Percentiles rank a stretch among this genome's conserved stretches.
Conservation (phyloP, 2,113 vertebrate genomes). For the Ceuthmochares aereus region DNA sequence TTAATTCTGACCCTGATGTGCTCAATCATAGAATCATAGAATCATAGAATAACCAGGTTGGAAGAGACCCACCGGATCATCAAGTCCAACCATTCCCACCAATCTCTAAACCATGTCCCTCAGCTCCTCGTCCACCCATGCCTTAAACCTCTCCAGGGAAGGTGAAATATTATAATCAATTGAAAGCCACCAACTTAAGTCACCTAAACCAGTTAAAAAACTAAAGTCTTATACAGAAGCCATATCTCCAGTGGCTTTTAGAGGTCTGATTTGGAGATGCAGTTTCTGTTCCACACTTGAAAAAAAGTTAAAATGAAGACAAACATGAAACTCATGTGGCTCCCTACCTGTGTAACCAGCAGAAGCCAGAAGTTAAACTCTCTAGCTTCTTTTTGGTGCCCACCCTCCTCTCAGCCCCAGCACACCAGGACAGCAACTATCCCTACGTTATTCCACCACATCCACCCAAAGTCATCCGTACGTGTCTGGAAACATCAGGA, state of each 20-base stretch:
- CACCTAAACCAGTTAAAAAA: neutral
- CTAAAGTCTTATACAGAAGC: neutral
- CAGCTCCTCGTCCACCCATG: no score
- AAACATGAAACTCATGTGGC: neutral
- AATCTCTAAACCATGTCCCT: no score
- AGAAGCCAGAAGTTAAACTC: neutral
- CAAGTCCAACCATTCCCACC: no score
- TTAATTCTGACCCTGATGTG: neutral
- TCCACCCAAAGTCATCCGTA: neutral
- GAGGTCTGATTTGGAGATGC: neutral
- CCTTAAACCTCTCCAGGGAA: no score
- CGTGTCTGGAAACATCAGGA: neutral
- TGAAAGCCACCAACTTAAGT: neutral
- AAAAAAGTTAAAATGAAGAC: neutral
- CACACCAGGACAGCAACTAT: neutral
- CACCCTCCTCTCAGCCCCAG: neutral
- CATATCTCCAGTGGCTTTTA: neutral
- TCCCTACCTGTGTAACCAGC: neutral
- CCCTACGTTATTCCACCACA: neutral
- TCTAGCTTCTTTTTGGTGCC: neutral
- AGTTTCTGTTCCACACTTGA: neutral
- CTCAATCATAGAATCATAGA: neutral
- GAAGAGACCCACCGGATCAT: no score
- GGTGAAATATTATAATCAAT: neutral
- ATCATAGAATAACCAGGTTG: no score